A percentile compares a stretch with the other conserved stretches of the same genome.
Evolutionary conservation across 1,140 invertebrate species (phyloP).

Genomic region (Venturia canescens): DNA sequence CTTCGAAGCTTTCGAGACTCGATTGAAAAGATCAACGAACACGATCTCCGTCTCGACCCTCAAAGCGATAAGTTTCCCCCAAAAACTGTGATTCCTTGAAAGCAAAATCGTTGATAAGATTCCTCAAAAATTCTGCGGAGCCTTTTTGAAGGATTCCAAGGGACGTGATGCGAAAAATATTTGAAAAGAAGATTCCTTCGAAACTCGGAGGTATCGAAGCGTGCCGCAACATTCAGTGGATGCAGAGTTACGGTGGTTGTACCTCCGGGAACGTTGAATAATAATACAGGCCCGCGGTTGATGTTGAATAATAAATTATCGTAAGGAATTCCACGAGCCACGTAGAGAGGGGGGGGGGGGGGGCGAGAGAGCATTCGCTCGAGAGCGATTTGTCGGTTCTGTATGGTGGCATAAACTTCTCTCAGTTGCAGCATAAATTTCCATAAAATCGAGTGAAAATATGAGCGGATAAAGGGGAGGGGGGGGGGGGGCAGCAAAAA

Average conservation of each 20-base stretch:
- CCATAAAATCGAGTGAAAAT: neutral
- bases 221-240: neutral
- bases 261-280: conserved; percentile 38
- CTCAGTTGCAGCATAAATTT: conserved; percentile 31
- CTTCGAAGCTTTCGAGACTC: too few relatives aligned
- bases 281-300: conserved; percentile 15
- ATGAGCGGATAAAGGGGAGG: too few relatives aligned
- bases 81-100: too few relatives aligned
- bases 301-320: conserved; percentile 47
- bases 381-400: conserved; percentile 31
- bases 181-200: conserved; percentile 10
- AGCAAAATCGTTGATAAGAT: too few relatives aligned
- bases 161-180: neutral
- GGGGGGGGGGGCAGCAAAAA: conserved; percentile 14
- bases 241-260: neutral
- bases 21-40: too few relatives aligned
- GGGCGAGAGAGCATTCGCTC: neutral
- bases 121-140: too few relatives aligned
- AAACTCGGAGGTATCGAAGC: neutral
- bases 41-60: too few relatives aligned
- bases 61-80: too few relatives aligned
- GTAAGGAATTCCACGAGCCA: conserved; percentile 43
- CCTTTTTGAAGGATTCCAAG: too few relatives aligned
- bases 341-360: neutral
- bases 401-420: neutral